phyloP scores from a whole-genome alignment of 2,888 invertebrate genomes.

The Latheticus oryzae region DNA sequence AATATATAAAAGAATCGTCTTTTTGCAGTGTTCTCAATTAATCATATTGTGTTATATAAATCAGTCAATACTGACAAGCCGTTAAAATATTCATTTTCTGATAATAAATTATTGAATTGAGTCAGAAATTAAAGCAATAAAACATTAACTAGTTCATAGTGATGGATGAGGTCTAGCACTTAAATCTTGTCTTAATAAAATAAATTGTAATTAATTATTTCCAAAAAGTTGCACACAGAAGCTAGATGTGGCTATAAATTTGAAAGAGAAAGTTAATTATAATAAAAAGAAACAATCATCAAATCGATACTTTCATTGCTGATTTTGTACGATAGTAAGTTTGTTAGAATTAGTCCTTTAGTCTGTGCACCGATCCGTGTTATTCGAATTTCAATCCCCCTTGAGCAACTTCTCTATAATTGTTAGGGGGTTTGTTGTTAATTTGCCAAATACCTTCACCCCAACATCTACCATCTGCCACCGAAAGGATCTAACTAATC shows the following conservation, averaged over 20 bases:
- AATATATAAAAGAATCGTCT: too few relatives aligned
- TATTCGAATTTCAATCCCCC: slow-evolving; percentile 42
- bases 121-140: slow-evolving; percentile 7
- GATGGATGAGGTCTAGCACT: slow-evolving; percentile 9
- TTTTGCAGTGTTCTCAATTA: too few relatives aligned
- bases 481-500: slow-evolving; percentile 13
- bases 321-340: slow-evolving; percentile 31
- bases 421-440: slow-evolving; percentile 44
- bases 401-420: slow-evolving; percentile 42
- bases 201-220: slow-evolving; percentile 16
- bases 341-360: slow-evolving; percentile 41
- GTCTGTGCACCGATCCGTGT: slow-evolving; percentile 40
- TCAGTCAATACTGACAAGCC: slow-evolving; percentile 12
- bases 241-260: slow-evolving; percentile 22
- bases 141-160: slow-evolving; percentile 3
- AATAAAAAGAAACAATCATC: too few relatives aligned
- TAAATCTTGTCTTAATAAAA: neutral
- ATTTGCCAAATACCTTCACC: slow-evolving; percentile 43
- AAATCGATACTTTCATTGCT: too few relatives aligned
- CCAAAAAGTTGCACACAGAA: slow-evolving; percentile 1
- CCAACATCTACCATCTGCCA: slow-evolving; percentile 17
- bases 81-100: too few relatives aligned
- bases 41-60: slow-evolving; percentile 14
- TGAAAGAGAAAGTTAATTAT: slow-evolving; percentile 30
- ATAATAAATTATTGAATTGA: too few relatives aligned